Percentiles rank a stretch among this genome's conserved stretches.
Evolutionary conservation across 2,888 invertebrate species (phyloP).

Genomic region (Lasioglossum marginatum): DNA sequence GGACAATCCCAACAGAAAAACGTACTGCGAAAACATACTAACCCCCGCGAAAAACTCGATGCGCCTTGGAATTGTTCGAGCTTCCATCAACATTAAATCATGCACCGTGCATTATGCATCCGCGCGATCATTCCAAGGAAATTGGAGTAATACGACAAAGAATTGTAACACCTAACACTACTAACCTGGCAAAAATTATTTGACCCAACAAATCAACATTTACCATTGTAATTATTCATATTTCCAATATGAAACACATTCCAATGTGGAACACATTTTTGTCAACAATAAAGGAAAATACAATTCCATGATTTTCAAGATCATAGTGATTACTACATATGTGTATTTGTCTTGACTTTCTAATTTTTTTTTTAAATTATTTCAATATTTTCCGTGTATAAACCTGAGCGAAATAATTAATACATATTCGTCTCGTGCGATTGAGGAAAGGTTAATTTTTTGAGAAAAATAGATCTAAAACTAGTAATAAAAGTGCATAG

Average conservation of each 20-base stretch:
- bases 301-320: neutral
- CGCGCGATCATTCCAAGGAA: neutral
- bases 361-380: too few relatives aligned
- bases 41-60: neutral
- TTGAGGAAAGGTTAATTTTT: too few relatives aligned
- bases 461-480: too few relatives aligned
- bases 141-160: neutral
- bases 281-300: neutral
- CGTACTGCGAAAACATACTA: neutral
- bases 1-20: neutral
- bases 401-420: too few relatives aligned
- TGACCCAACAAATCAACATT: neutral
- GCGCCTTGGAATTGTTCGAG: neutral
- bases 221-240: neutral
- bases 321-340: too few relatives aligned
- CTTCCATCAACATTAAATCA: neutral
- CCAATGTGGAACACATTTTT: neutral
- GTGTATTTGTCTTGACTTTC: too few relatives aligned
- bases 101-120: neutral
- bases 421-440: too few relatives aligned
- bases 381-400: too few relatives aligned
- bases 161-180: neutral
- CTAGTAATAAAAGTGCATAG: too few relatives aligned
- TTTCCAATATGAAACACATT: neutral
- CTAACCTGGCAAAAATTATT: neutral